These are phyloP conservation scores for Solea solea DNA, from an alignment of 2,113 vertebrate genomes.

Conservation along the genomic window DNA sequence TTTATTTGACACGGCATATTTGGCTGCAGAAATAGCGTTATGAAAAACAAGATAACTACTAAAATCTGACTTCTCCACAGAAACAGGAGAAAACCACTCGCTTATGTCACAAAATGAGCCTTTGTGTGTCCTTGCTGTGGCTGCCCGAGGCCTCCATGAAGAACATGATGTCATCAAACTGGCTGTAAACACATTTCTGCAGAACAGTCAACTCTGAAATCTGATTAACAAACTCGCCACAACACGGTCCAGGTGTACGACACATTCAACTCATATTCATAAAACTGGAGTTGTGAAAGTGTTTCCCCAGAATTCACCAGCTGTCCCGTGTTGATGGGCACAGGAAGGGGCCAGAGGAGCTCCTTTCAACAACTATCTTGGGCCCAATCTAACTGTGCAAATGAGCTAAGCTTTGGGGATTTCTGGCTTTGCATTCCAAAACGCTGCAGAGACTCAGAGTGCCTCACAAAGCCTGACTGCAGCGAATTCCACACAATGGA, in stretches of 20 bases:
- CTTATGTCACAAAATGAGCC: no score
- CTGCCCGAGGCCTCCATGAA: background rate
- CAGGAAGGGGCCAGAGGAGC: constrained; percentile 46
- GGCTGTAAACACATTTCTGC: background rate
- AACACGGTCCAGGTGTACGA: background rate
- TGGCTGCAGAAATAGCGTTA: no score
- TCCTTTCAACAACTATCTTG: constrained; percentile 71
- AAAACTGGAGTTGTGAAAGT: constrained; percentile 19
- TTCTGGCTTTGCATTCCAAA: constrained; percentile 84
- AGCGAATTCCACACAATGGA: constrained; percentile 83
- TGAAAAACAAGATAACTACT: no score
- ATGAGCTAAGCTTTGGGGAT: constrained; percentile 82
- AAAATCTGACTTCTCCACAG: no score
- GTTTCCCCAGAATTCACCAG: constrained; percentile 13
- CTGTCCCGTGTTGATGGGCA: constrained; percentile 40
- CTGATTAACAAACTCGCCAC: background rate
- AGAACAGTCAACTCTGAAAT: background rate
- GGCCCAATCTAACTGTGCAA: constrained; percentile 67
- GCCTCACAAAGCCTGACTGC: constrained; percentile 80
- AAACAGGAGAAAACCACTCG: no score
- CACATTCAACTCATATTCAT: background rate
- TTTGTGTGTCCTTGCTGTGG: background rate
- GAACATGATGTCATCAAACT: background rate
- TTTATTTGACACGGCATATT: no score
- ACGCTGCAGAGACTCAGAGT: constrained; percentile 72